These are phyloP conservation scores for Rhyacichthys aspro DNA, from an alignment of 2,797 vertebrate genomes.

Conservation along the genomic window DNA sequence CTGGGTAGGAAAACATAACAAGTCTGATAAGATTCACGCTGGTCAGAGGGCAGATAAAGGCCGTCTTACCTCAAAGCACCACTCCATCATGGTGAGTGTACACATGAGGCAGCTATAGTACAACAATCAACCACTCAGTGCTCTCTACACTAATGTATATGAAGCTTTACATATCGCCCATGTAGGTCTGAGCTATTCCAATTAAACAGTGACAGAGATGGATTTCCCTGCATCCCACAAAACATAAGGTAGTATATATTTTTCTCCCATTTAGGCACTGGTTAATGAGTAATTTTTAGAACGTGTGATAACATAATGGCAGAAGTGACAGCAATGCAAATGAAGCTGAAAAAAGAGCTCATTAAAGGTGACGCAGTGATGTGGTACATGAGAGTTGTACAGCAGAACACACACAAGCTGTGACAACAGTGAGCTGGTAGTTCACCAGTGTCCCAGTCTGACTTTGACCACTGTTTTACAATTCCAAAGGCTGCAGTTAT, in stretches of 20 bases:
- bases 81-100: conserved; percentile 17
- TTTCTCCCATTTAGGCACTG: conserved; percentile 1
- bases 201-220: conserved; percentile 18
- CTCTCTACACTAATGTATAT: conserved; percentile 8
- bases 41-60: conserved; percentile 57
- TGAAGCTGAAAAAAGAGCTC: conserved; percentile 27
- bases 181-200: conserved; percentile 11
- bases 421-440: neutral
- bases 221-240: conserved; percentile 2
- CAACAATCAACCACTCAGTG: neutral
- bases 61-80: conserved; percentile 40
- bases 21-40: conserved; percentile 61
- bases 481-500: too few species aligned
- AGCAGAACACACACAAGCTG: neutral
- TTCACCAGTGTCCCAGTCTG: neutral
- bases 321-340: conserved; percentile 36
- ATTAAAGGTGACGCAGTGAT: conserved; percentile 29
- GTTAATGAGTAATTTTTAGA: conserved; percentile 39
- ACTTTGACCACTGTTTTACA: too few species aligned
- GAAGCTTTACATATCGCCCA: neutral
- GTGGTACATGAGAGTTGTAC: conserved; percentile 9
- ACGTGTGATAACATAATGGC: conserved; percentile 29
- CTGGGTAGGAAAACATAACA: conserved; percentile 52
- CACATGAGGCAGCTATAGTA: neutral
- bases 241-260: neutral